A percentile compares a stretch with the other conserved stretches of the same genome.
These are phyloP conservation scores for Aplochiton taeniatus DNA, from an alignment of 2,797 vertebrate genomes.

Conservation along the genomic window DNA sequence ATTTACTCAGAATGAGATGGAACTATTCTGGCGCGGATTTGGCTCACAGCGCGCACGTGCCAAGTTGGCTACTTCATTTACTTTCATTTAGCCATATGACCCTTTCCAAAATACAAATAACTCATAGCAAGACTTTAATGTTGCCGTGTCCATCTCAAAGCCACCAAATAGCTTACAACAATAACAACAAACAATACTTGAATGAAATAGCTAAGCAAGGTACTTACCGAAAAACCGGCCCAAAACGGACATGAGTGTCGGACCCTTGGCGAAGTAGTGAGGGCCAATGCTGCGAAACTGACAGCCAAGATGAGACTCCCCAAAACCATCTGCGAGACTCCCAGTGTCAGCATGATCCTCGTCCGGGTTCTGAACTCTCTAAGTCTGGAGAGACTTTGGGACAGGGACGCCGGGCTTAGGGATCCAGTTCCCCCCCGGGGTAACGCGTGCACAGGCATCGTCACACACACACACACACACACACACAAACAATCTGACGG, in stretches of 20 bases:
- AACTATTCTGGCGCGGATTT: no score
- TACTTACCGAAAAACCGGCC: slow-evolving; percentile 98
- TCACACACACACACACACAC: no score
- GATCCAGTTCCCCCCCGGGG: slow-evolving; percentile 77
- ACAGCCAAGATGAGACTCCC: slow-evolving; percentile 96
- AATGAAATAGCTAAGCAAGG: not conserved
- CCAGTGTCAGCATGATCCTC: slow-evolving; percentile 91
- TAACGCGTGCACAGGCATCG: slow-evolving; percentile 82
- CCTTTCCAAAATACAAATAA: no score
- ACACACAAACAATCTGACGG: slow-evolving; percentile 14
- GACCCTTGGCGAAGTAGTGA: slow-evolving; percentile 94
- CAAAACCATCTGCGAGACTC: slow-evolving; percentile 94
- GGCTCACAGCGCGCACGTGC: no score
- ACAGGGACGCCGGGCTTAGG: slow-evolving; percentile 83
- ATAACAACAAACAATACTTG: no score
- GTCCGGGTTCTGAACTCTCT: slow-evolving; percentile 88
- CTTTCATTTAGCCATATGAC: no score
- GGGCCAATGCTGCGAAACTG: slow-evolving; percentile 95
- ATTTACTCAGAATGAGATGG: no score
- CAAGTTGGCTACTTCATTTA: no score
- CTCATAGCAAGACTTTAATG: no score
- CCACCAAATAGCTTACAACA: no score
- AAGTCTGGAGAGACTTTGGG: slow-evolving; percentile 90
- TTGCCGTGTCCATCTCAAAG: no score
- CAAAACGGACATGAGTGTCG: slow-evolving; percentile 97